A percentile compares a stretch with the other conserved stretches of the same genome.
Conservation (phyloP, 2,113 vertebrate species). For the Ceuthmochares aereus region DNA sequence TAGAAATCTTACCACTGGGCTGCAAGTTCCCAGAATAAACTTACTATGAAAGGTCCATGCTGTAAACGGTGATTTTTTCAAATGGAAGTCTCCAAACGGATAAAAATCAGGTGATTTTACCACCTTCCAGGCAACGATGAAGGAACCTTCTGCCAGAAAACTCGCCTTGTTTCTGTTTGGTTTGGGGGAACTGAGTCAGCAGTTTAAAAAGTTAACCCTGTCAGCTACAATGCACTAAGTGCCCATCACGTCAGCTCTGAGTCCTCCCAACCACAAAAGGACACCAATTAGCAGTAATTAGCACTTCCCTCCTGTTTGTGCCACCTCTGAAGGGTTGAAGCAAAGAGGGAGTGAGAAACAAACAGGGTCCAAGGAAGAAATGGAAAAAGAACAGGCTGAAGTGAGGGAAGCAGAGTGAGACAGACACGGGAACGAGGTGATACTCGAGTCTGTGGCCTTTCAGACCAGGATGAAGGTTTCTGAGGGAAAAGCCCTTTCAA, state of each 20-base stretch:
- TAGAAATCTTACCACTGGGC: conserved; percentile 20
- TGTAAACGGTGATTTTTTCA: conserved; percentile 4
- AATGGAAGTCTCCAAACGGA: background rate
- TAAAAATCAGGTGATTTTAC: conserved; percentile 1
- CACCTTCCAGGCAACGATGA: conserved; percentile 46
- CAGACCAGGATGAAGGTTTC: background rate
- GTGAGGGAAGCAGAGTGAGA: background rate
- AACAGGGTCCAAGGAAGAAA: background rate
- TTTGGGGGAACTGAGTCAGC: conserved; percentile 49
- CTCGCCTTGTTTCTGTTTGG: background rate
- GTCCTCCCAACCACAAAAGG: conserved; percentile 17
- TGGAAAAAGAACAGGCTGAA: background rate
- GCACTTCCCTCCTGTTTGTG: conserved; percentile 3
- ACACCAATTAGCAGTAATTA: background rate
- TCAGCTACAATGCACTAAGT: background rate
- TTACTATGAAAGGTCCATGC: background rate
- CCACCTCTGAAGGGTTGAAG: background rate
- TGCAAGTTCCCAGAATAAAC: conserved; percentile 18
- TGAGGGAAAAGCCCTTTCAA: background rate
- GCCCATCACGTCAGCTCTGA: background rate
- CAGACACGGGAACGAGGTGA: background rate
- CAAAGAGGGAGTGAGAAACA: background rate
- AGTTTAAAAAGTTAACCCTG: conserved; percentile 9
- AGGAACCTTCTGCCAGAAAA: conserved; percentile 33
- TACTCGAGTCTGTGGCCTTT: background rate